Evolutionary conservation across 2,888 invertebrate species (phyloP), one percentile per base, ranked within the genome.

Genomic region (Monochamus alternatus): DNA sequence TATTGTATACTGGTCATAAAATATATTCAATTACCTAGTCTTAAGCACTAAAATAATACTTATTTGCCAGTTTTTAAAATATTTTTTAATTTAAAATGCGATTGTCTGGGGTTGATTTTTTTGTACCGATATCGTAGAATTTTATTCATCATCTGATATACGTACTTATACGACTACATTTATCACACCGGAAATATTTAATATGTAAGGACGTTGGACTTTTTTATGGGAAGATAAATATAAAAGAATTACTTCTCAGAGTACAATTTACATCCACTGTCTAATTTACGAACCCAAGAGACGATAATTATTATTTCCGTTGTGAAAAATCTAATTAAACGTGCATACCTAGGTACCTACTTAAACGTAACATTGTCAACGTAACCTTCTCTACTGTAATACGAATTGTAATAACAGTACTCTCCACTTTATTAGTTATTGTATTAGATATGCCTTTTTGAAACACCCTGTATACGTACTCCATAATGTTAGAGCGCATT

Each of bases 301-400:
- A 68, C 12, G 52, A 32, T 67, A 67, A 67, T 67, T 67, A 67
- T 55, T 55, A 38, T 67, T 67, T 67, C 66, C 66, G 66, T 67
- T 67, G 51, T 38, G 14, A 55, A 67, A 67, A 67, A 67, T 67
- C 32, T 52, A 55, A 67, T 67, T 67, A 67, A 51, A 65, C 65
- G n/a, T 63, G 62, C 43, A 43, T 14, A 43, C 22, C 22, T 22
- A 22, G 22, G 22, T 22, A 22, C 62, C n/a, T 43, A 38, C 62
- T 43, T 43, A 38, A 63, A 62, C 12, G 10, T 59, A 22, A 31
- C 1, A 31, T 60, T 60, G 60, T 60, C 60, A 60, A 60, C 60
- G 7, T 47, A 47, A 47, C 22, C 22, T 22, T 22, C 22, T 22
- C 22, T 0, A 47, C 47, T 9, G 47, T 2, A 5, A 47, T 47